phyloP scores from a whole-genome alignment of 2,113 vertebrate species.

The Polyodon spathula region DNA sequence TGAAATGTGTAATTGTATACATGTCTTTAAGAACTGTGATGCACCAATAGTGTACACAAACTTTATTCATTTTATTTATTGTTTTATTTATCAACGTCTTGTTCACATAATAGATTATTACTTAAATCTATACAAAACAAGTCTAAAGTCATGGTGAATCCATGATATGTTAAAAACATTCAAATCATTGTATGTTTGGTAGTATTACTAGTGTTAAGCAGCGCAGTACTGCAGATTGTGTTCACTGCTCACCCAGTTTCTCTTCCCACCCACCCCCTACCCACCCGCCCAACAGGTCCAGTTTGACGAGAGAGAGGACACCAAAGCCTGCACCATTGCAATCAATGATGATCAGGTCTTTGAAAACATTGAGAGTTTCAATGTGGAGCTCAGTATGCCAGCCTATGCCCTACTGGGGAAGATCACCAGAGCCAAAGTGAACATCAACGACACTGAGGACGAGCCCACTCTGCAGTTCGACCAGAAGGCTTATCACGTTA shows the following conservation, averaged over 20 bases:
- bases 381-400: conserved; percentile 86
- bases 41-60: no score
- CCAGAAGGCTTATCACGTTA: conserved; percentile 72
- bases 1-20: no score
- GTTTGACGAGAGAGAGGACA: conserved; percentile 89
- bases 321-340: conserved; percentile 78
- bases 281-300: conserved; percentile 70
- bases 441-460: conserved; percentile 79
- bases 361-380: conserved; percentile 74
- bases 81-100: no score
- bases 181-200: no score
- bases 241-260: neutral
- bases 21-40: no score
- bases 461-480: conserved; percentile 85
- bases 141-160: no score
- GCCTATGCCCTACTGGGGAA: conserved; percentile 82
- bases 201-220: no score
- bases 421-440: conserved; percentile 57
- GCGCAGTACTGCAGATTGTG: no score
- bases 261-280: neutral
- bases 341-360: conserved; percentile 80
- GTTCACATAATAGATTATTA: no score
- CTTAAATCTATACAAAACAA: no score
- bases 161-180: no score
- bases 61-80: no score